These are phyloP conservation scores for Tortricodes alternella DNA, from an alignment of 2,888 invertebrate genomes.

Conservation along the genomic window DNA sequence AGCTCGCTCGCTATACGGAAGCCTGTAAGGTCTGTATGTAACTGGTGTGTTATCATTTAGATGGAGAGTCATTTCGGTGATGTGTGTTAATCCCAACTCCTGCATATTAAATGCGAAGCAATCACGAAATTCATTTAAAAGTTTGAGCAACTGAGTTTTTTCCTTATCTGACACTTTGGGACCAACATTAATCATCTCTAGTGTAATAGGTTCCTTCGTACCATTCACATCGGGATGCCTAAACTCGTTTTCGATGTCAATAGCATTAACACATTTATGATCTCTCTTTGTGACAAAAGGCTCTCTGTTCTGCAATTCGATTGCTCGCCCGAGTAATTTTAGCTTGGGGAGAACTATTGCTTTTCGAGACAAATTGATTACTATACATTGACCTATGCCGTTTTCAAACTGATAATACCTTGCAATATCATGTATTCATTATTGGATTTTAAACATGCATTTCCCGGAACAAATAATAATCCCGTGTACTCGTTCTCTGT, in stretches of 20 bases:
- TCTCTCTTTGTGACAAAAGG: not conserved
- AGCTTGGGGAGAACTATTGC: not conserved
- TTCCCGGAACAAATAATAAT: not conserved
- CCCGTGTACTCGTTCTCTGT: not conserved
- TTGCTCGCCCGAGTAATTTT: not conserved
- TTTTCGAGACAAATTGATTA: not conserved
- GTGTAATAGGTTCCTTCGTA: not conserved
- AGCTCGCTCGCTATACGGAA: not conserved
- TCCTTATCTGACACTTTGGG: not conserved
- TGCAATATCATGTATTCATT: not conserved
- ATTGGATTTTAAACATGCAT: not conserved
- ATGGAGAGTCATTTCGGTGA: not conserved
- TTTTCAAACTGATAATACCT: not conserved
- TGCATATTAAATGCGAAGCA: not conserved
- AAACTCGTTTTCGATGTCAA: not conserved
- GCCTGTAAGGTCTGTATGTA: not conserved
- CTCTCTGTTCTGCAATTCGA: not conserved
- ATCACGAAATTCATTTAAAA: not conserved
- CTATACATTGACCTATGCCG: no score
- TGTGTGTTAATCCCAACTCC: not conserved
- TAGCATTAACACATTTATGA: not conserved
- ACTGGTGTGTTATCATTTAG: not conserved
- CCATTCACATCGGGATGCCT: not conserved
- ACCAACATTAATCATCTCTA: not conserved
- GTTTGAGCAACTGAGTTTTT: not conserved